A percentile compares a stretch with the other conserved stretches of the same genome.
These are phyloP conservation scores for Acanthosepion pharaonis DNA, from an alignment of 2,888 invertebrate genomes.

Conservation along the genomic window DNA sequence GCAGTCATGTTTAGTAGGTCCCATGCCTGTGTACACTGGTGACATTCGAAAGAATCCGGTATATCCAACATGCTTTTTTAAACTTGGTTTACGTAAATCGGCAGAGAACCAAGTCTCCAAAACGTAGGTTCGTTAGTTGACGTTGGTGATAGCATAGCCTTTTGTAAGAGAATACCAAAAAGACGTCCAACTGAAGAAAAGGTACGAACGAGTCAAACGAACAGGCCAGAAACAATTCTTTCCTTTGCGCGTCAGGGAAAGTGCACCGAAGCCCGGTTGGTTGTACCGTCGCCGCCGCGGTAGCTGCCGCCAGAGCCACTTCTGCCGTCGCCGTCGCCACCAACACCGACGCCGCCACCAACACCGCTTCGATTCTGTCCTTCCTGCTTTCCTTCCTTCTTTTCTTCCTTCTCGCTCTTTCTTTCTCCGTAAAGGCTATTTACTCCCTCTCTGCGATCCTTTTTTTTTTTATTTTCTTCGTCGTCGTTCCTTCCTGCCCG, in stretches of 20 bases:
- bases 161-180: background rate
- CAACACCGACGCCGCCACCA: background rate
- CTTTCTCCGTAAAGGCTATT: background rate
- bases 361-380: background rate
- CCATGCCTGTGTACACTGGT: constrained; percentile 40
- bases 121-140: constrained; percentile 24
- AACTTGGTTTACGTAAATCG: background rate
- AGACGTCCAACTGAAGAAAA: background rate
- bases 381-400: background rate
- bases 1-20: constrained; percentile 35
- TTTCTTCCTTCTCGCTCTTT: background rate
- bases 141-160: background rate
- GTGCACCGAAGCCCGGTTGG: constrained; percentile 3
- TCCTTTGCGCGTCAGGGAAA: background rate
- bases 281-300: background rate
- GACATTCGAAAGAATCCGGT: constrained; percentile 42
- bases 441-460: background rate
- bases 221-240: background rate
- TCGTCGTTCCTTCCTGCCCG: background rate
- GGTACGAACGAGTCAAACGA: background rate
- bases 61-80: constrained; percentile 45
- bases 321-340: background rate
- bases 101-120: background rate
- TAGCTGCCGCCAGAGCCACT: background rate
- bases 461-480: background rate